Base-by-base conservation (phyloP, 2,113 vertebrate genomes). In the Campylorhamphus procurvoides region DNA sequence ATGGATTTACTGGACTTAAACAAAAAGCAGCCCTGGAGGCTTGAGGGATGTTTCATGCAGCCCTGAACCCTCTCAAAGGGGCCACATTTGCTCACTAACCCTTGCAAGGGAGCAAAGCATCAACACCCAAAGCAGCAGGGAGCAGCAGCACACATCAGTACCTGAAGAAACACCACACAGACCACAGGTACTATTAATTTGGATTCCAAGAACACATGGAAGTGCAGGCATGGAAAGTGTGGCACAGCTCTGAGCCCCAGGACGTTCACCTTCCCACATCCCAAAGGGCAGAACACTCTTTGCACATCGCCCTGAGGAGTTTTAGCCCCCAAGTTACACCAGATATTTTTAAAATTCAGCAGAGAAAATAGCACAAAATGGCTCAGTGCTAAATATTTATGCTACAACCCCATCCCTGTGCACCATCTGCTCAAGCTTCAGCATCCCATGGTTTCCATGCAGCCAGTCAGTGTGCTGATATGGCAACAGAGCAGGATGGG, bases 371-470 rank as follows among this genome's bases (percentile, higher is more conserved):
- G 92, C 42, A 86, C 83, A 86, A 88, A 71, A 53, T 11, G 12
- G 42, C 59, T 86, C 44, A 52, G 88, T 22, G 55, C 95, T 95
- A 93, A 96, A 92, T 97, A 94, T 94, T 96, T 96, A 93, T 94
- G 94, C 74, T 78, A 59, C 89, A 81, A 75, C 95, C 33, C 55
- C 82, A 87, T 74, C 80, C 60, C 56, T 75, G 67, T 49, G 84
- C n/a, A 25, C 95, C 95, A 93, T 96, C 94, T 97, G 91, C 93
- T 94, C 86, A 44, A 63, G 89, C 52, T 91, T 75, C 56, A 55
- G 89, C 73, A 73, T 68, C 66, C 80, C 83, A 31, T 90, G 64
- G 14, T 75, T 87, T 82, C 74, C 69, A 52, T 29, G 68, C 91
- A 95, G 87, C 24, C 79, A 72, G 46, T 10, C 73, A 75, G 55